A percentile compares a stretch with the other conserved stretches of the same genome.
Evolutionary conservation across 2,888 invertebrate genomes (phyloP).

Genomic region (Pachydiplax longipennis): DNA sequence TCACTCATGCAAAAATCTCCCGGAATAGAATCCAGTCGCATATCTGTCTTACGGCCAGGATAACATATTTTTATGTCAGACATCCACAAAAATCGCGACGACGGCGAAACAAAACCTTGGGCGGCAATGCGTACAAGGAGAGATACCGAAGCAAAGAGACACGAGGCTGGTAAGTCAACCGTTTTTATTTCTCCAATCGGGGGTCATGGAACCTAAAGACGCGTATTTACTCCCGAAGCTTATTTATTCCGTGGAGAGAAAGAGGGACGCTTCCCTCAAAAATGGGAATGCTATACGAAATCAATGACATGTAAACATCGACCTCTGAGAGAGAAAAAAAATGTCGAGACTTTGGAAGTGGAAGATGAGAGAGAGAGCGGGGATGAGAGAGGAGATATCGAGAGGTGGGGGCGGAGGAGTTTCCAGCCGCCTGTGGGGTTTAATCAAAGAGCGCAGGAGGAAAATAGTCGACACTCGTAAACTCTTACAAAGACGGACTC

Average conservation of each 20-base stretch:
- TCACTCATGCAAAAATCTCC: too few species aligned
- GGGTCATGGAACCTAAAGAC: conserved; percentile 9
- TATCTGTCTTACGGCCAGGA: conserved; percentile 12
- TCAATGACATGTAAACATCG: conserved; percentile 42
- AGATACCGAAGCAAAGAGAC: background rate
- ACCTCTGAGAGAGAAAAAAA: conserved; percentile 15
- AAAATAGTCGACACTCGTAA: background rate
- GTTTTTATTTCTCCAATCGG: background rate
- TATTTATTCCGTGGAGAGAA: conserved; percentile 3
- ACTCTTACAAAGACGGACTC: conserved; percentile 35
- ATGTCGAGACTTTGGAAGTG: background rate
- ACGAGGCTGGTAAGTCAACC: background rate
- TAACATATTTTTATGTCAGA: background rate
- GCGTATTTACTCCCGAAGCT: conserved; percentile 1
- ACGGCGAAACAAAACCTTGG: background rate
- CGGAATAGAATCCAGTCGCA: background rate
- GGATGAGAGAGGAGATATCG: background rate
- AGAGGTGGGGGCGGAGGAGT: background rate
- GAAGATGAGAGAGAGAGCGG: background rate
- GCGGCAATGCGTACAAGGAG: background rate
- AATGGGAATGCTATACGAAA: conserved; percentile 3
- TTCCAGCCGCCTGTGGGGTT: background rate
- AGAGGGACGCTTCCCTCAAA: background rate
- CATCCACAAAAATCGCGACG: background rate
- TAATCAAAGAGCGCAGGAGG: conserved; percentile 15